These are phyloP conservation scores for Apis mellifera DNA, from an alignment of 1,140 invertebrate genomes.

Conservation along the genomic window DNA sequence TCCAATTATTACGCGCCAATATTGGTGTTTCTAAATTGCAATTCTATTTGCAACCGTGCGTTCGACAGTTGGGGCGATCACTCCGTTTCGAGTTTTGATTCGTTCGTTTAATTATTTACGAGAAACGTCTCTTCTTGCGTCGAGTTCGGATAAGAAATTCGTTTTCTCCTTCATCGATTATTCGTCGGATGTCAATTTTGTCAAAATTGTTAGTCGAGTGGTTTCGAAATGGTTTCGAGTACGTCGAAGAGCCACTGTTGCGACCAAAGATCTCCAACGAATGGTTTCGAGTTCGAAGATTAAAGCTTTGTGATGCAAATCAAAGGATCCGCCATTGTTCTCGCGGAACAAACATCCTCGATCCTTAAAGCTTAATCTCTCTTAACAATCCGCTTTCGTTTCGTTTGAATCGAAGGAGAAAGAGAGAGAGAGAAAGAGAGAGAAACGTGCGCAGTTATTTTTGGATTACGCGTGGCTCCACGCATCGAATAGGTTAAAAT, in stretches of 20 bases:
- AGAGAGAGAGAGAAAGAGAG: too few relatives aligned
- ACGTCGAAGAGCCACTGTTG: background rate
- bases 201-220: too few relatives aligned
- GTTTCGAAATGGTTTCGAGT: background rate
- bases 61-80: constrained; percentile 7
- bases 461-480: too few relatives aligned
- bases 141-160: too few relatives aligned
- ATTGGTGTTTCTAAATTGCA: constrained; percentile 10
- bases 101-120: too few relatives aligned
- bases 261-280: background rate
- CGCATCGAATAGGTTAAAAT: too few relatives aligned
- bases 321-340: background rate
- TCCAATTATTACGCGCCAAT: constrained; percentile 27
- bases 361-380: constrained; percentile 1
- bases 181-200: too few relatives aligned
- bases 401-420: background rate
- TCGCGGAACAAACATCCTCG: background rate
- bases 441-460: too few relatives aligned
- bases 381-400: background rate
- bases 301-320: constrained; percentile 24
- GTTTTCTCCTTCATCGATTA: too few relatives aligned
- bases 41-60: constrained; percentile 6
- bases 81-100: constrained; percentile 7
- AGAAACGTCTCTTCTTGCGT: background rate
- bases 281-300: background rate